Conservation (phyloP, 2,888 invertebrate genomes). For the Panzeria rudis region DNA sequence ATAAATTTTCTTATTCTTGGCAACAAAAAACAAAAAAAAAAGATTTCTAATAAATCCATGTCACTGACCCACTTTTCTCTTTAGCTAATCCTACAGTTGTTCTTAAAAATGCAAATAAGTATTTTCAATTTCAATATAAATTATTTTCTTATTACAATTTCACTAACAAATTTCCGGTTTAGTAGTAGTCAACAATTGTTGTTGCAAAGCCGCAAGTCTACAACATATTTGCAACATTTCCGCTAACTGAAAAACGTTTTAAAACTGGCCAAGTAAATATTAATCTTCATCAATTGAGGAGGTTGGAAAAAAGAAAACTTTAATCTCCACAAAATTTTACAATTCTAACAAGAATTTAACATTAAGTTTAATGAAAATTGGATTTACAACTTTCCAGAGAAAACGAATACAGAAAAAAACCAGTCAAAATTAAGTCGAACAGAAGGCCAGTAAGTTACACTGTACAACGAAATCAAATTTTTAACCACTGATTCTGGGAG, state of each 20-base stretch:
- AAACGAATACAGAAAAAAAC: conserved; percentile 37
- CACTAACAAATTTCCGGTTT: conserved; percentile 40
- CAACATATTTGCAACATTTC: conserved; percentile 51
- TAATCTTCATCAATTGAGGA: conserved; percentile 52
- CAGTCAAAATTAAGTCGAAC: conserved; percentile 26
- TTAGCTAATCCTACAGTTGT: conserved; percentile 20
- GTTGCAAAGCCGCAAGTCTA: conserved; percentile 3
- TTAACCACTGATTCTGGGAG: too few relatives aligned
- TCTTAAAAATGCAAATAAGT: conserved; percentile 39
- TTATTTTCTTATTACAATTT: conserved; percentile 47
- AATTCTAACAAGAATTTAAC: conserved; percentile 52
- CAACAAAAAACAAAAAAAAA: not conserved
- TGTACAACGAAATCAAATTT: too few relatives aligned
- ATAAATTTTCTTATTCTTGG: too few relatives aligned
- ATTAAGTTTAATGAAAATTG: conserved; percentile 27
- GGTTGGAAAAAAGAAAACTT: not conserved
- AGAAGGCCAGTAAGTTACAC: not conserved
- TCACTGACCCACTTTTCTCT: conserved; percentile 48
- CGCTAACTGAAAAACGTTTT: conserved; percentile 10
- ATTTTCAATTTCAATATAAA: conserved; percentile 63
- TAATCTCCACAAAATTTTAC: conserved; percentile 15
- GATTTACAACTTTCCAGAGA: not conserved
- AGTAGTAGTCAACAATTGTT: not conserved
- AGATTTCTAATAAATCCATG: not conserved
- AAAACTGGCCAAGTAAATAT: conserved; percentile 28